phyloP scores from a whole-genome alignment of 2,888 invertebrate species.

The Asteroscopus sphinx region DNA sequence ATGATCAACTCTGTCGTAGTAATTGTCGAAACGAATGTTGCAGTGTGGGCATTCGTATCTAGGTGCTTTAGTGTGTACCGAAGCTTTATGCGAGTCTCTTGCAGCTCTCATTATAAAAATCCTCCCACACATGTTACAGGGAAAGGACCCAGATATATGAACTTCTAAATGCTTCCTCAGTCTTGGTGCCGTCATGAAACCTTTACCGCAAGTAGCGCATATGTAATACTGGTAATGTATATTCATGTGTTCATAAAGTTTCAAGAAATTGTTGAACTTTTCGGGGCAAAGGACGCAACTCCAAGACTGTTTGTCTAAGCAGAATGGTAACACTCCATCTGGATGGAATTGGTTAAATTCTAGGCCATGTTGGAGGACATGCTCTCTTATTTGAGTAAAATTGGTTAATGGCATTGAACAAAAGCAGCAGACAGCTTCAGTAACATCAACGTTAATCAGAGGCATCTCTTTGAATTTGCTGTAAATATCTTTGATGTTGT shows the following conservation, averaged over 20 bases:
- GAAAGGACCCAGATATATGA: constrained; percentile 79
- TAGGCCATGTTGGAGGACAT: constrained; percentile 75
- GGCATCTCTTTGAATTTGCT: constrained; percentile 85
- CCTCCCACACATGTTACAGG: constrained; percentile 79
- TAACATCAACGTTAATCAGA: constrained; percentile 81
- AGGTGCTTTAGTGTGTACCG: constrained; percentile 77
- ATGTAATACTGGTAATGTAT: constrained; percentile 84
- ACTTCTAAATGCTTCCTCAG: constrained; percentile 83
- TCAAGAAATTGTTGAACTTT: constrained; percentile 81
- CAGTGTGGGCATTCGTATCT: constrained; percentile 84
- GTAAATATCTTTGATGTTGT: constrained; percentile 79
- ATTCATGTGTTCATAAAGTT: constrained; percentile 86
- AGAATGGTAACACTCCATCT: constrained; percentile 82
- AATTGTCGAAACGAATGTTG: constrained; percentile 77
- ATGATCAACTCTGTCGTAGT: constrained; percentile 82
- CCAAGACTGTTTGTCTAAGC: constrained; percentile 80
- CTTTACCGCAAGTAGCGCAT: constrained; percentile 83
- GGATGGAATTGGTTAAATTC: constrained; percentile 74
- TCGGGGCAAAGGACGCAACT: constrained; percentile 77
- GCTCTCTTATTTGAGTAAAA: constrained; percentile 73
- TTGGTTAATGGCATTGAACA: constrained; percentile 70
- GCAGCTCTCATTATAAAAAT: constrained; percentile 79
- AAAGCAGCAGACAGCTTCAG: constrained; percentile 72
- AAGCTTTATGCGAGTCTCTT: constrained; percentile 80
- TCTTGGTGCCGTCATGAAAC: constrained; percentile 82